Conservation (phyloP, 2,888 invertebrate genomes). For the Caenorhabditis panamensis region DNA sequence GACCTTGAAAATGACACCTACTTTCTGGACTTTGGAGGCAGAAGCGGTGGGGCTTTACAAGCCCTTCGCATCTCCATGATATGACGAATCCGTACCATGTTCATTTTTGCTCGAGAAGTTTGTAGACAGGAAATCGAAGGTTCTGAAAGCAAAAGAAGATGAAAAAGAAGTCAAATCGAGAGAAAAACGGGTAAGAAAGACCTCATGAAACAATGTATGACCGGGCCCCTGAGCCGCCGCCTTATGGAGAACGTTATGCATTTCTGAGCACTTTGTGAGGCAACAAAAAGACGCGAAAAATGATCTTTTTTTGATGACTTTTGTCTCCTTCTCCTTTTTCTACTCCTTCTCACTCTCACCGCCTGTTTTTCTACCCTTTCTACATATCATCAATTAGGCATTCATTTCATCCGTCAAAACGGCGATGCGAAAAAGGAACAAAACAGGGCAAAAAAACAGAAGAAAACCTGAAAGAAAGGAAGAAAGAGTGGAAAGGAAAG, state of each 20-base stretch:
- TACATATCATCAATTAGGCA: constrained; percentile 1
- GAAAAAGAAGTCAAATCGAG: constrained; percentile 13
- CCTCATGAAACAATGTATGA: constrained; percentile 30
- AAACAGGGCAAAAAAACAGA: too few species aligned
- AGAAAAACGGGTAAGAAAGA: neutral
- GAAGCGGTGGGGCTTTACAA: constrained; percentile 72
- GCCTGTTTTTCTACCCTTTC: too few species aligned
- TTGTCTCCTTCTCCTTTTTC: neutral
- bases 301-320: constrained; percentile 10
- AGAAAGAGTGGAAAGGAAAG: neutral
- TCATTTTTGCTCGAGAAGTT: constrained; percentile 70
- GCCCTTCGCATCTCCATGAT: constrained; percentile 75
- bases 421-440: neutral
- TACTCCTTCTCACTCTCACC: too few species aligned
- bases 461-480: neutral
- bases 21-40: constrained; percentile 72
- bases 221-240: too few species aligned
- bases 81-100: constrained; percentile 75
- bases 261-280: constrained; percentile 25
- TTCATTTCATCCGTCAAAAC: neutral
- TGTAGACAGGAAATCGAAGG: too few species aligned
- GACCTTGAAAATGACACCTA: constrained; percentile 5
- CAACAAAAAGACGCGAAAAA: neutral
- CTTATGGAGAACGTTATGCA: constrained; percentile 32
- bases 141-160: neutral